Evolutionary conservation across 2,888 invertebrate species (phyloP).

Genomic region (Ferdinandea cuprea): DNA sequence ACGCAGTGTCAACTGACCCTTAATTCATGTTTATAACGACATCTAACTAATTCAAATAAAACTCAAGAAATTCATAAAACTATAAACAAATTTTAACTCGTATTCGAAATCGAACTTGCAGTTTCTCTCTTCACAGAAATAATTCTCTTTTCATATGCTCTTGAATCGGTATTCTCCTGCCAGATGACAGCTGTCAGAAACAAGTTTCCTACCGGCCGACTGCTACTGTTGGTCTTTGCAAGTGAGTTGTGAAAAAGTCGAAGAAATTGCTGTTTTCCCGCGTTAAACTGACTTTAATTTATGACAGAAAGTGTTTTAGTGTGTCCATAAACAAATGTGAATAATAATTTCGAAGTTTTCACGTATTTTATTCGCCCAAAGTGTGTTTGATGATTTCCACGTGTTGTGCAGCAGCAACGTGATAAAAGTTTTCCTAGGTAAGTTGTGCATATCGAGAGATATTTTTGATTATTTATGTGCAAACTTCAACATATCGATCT

Average conservation of each 20-base stretch:
- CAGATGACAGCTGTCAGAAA: conserved; percentile 40
- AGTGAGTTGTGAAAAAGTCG: conserved; percentile 45
- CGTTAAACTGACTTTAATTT: neutral
- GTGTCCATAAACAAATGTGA: neutral
- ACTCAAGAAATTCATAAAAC: too few species aligned
- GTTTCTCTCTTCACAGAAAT: too few species aligned
- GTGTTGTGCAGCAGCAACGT: neutral
- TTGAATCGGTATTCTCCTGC: neutral
- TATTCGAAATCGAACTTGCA: too few species aligned
- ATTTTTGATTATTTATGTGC: too few species aligned
- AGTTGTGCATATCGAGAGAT: too few species aligned
- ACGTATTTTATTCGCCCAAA: neutral
- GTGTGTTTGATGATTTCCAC: neutral
- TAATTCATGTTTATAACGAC: too few species aligned
- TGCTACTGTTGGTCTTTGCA: conserved; percentile 54
- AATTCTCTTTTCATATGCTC: too few species aligned
- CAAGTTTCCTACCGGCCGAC: conserved; percentile 1
- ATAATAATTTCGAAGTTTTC: neutral
- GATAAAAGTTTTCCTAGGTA: neutral
- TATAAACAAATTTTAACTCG: too few species aligned
- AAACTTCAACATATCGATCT: neutral
- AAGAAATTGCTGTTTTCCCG: neutral
- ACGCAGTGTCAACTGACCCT: too few species aligned
- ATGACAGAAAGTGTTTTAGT: neutral
- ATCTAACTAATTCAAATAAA: too few species aligned